Evolutionary conservation across 1,140 invertebrate genomes (phyloP), one percentile per base, ranked within the genome.

Genomic region (Caenorhabditis inopinata): DNA sequence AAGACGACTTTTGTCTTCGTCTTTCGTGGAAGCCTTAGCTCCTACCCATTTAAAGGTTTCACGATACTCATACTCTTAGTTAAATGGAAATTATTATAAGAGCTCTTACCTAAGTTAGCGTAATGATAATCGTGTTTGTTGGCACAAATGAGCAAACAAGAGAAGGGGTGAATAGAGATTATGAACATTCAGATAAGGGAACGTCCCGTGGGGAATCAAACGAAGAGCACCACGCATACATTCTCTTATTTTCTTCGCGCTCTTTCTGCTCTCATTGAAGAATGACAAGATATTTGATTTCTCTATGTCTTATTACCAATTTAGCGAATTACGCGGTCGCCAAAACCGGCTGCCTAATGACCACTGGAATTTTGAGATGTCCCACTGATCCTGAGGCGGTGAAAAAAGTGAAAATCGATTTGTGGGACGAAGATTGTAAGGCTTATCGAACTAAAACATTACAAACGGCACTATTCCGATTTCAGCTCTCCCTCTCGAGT

Each of bases 401-500:
- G 0, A 53, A 58, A 12, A 74, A 62, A 21, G 68, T 79, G 3
- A 38, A 51, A 23, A 74, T 79, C 32, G 78, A 79, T 47, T 46
- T 79, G 32, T 48, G 58, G 62, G 78, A 79, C 51, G 78, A 79
- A 35, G 78, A 79, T 62, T 58, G 78, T 79, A 35, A 35, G 62
- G 74, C 16, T 77, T 75, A 38, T 5, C 6, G 6, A 21, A 16
- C 23, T n/a, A 49, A 29, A 49, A 42, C 16, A 38, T 45, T n/a
- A n/a, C n/a, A n/a, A n/a, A n/a, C n/a, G n/a, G n/a, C 14, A 11
- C 32, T 23, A 18, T 3, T 14, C 7, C 25, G 35, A 35, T 80
- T 76, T 11, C 45, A 81, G 79, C 79, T 9, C 74, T 81, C 6
- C 79, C 79, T 9, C 73, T 81, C 14, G 79, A 81, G 76, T 42